Base-by-base conservation (phyloP, 1,140 invertebrate genomes). In the Hesperophylax magnus region DNA sequence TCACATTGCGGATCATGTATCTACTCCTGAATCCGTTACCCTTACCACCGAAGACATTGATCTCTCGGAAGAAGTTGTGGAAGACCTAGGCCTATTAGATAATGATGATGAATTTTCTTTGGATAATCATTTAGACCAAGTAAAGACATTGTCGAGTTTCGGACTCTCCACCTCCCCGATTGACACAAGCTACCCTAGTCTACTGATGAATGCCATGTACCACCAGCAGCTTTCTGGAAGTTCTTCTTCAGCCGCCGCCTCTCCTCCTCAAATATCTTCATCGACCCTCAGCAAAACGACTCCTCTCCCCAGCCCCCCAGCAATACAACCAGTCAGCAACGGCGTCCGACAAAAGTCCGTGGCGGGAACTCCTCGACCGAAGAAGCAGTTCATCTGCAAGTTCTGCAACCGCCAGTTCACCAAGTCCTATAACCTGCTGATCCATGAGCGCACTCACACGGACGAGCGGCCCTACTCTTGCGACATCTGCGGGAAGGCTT, bases 381-480 rank as follows among this genome's bases (percentile, higher is more conserved):
- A 98, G 89, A 98, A 98, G 87, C 96, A 99, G 87, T 99, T 98
- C 89, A 98, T 99, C 83, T 99, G 98, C 91, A 97, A 97, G 86
- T 99, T 97, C 88, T 99, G 98, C 90, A 96, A 96, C 86, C 93
- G 98, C 54, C 96, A 98, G 86, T 99, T 99, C 88, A 98, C 98
- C 77, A 99, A 99, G 90, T 96, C 97, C 18, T 99, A 99, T 90
- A 99, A 99, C 88, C 92, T 99, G 69, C 91, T 99, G 65, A 99
- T 99, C 84, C 98, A 99, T 90, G 97, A 99, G 88, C 92, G 98
- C 84, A 99, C 98, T 2, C 98, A 99, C 87, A 99, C 98, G 3
- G 97, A 99, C 88, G 98, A 99, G 88, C 90, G 98, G 76, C 98
- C 98, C 2, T 99, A 98, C 86, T 97, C 97, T 14, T 99, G 98